A percentile compares a stretch with the other conserved stretches of the same genome.
Evolutionary conservation across 2,888 invertebrate species (phyloP).

Genomic region (Dyspetes luteomarginatus): DNA sequence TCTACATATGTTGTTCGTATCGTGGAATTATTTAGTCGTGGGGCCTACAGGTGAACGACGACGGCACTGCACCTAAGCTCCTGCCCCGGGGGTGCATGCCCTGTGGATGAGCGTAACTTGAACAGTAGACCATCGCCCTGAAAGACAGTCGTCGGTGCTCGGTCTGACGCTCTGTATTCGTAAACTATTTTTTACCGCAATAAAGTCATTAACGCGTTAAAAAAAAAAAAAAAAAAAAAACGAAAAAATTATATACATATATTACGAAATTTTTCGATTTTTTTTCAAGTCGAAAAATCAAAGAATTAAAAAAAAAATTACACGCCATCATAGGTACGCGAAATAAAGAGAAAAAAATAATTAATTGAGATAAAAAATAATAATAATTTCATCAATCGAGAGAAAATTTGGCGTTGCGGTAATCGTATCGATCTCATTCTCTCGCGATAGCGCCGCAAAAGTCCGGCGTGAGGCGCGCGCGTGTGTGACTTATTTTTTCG

Average conservation of each 20-base stretch:
- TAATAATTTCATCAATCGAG: slow-evolving; percentile 38
- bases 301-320: not conserved
- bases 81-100: slow-evolving; percentile 79
- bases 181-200: slow-evolving; percentile 20
- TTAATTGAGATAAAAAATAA: too few species aligned
- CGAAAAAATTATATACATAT: too few species aligned
- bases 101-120: slow-evolving; percentile 76
- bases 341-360: not conserved
- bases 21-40: slow-evolving; percentile 27
- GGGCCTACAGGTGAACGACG: slow-evolving; percentile 49
- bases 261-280: not conserved
- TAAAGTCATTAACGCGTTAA: not conserved
- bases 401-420: slow-evolving; percentile 53
- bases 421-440: slow-evolving; percentile 64
- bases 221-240: slow-evolving; percentile 14
- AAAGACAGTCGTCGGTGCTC: slow-evolving; percentile 67
- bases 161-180: slow-evolving; percentile 56
- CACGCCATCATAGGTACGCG: too few species aligned
- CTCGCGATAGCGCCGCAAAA: slow-evolving; percentile 48
- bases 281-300: not conserved
- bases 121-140: slow-evolving; percentile 73
- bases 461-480: slow-evolving; percentile 37
- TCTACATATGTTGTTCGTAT: not conserved
- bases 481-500: slow-evolving; percentile 52
- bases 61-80: slow-evolving; percentile 78